Evolutionary conservation across 2,888 invertebrate species (phyloP), one percentile per base, ranked within the genome.

Genomic region (Drosophila recens): DNA sequence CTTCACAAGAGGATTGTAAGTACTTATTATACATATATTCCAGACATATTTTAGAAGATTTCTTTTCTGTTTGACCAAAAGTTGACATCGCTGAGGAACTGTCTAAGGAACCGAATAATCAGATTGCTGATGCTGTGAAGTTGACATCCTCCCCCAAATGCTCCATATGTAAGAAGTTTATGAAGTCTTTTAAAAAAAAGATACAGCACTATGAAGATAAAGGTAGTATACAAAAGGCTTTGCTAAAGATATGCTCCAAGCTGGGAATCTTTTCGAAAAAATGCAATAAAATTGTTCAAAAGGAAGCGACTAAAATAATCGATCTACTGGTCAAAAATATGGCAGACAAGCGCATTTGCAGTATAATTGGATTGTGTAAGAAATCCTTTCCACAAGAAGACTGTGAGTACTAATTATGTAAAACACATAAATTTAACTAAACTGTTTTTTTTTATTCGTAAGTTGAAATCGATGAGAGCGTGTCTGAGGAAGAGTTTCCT

Each of bases 401-500:
- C 34, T 38, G 70, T 69, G n/a, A 68, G 70, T 69, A 20, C 17
- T 6, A 20, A 34, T 6, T 20, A 13, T 17, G 17, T 33, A 49
- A 5, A 5, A 43, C 36, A 43, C 1, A 4, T 11, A 11, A 20
- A 38, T 6, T n/a, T 38, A 11, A 20, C 5, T 43, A 5, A 20
- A 20, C 11, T 5, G 20, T 9, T 9, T 4, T 4, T 4, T 46
- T 30, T 20, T 8, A 33, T 33, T 33, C 1, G 3, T 17, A 11
- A 51, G 33, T 20, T 34, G 34, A 34, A 13, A n/a, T 49, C 11
- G 17, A 49, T 2, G 33, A 15, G 5, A 17, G 0, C 3, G 0
- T 17, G 17, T 0, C 33, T 8, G 45, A 33, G 23, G 4, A 59
- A 13, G 11, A 20, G 6, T 11, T 10, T 15, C 8, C 34, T 4